Evolutionary conservation across 2,113 vertebrate species (phyloP), one percentile per base, ranked within the genome.

Genomic region (Danionella cerebrum): DNA sequence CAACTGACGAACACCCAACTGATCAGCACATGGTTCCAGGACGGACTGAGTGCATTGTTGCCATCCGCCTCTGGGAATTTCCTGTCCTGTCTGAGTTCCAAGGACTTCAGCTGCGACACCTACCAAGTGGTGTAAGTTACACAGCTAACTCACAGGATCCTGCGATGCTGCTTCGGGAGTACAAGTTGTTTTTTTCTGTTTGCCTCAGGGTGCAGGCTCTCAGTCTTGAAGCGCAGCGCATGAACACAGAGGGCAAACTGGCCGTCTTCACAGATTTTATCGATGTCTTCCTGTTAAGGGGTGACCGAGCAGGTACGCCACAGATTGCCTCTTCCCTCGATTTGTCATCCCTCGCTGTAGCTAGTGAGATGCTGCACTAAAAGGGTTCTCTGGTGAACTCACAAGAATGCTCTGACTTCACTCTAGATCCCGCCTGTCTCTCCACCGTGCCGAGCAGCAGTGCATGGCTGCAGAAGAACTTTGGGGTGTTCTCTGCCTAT

Each of bases 111-210:
- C 69, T 83, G 81, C 55, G 14, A 47, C 1, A 73, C 72, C 1
- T 84, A 80, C 71, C 78, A 75, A 24, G 59, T 31, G 54, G 73
- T 79, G 80, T 83, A 83, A 76, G 80, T 51, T 45, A 44, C 24
- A n/a, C n/a, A n/a, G n/a, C n/a, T n/a, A n/a, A n/a, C 10, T 2
- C 33, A 14, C 35, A 48, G 29, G 33, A 9, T 45, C 6, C 10
- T 12, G 16, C 31, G n/a, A 16, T 3, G 5, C 1, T 31, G 6
- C 6, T 51, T 11, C 3, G n/a, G 1, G 33, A 3, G 31, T 41
- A 1, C 21, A 8, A 10, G 4, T 18, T 11, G 5, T 41, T 68
- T 9, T 71, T 31, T 59, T 21, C 10, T 50, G 14, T 72, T 33
- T n/a, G n/a, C n/a, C n/a, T 45, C 57, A 83, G 79, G 41, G 58